A percentile compares a stretch with the other conserved stretches of the same genome.
phyloP scores from a whole-genome alignment of 2,888 invertebrate genomes.

The Drosophila nr. perissopoda region DNA sequence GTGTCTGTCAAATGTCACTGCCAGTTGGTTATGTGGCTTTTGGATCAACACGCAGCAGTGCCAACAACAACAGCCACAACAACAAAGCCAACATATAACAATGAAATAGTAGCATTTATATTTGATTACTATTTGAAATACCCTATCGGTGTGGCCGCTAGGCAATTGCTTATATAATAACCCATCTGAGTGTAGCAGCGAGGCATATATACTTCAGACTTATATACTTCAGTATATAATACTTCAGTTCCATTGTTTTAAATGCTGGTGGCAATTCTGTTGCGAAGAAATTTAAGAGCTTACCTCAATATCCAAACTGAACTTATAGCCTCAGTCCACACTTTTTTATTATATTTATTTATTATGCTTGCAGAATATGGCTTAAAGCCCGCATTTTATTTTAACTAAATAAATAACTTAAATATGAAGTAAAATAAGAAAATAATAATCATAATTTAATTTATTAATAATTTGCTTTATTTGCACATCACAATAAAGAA shows the following conservation, averaged over 20 bases:
- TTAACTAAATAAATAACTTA: neutral
- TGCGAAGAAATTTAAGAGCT: no score
- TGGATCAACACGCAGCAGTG: slow-evolving; percentile 56
- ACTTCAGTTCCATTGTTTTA: neutral
- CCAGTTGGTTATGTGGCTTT: slow-evolving; percentile 77
- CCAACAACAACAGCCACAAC: slow-evolving; percentile 38
- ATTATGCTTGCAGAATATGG: neutral
- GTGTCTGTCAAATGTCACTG: slow-evolving; percentile 76
- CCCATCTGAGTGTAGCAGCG: neutral
- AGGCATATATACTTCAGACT: no score
- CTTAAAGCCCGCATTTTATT: neutral
- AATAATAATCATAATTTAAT: neutral
- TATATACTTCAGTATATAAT: neutral
- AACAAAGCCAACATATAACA: slow-evolving; percentile 67
- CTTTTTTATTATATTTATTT: neutral
- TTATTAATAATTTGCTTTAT: neutral
- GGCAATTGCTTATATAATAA: neutral
- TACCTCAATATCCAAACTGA: neutral
- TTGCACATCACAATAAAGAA: neutral
- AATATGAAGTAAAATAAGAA: neutral
- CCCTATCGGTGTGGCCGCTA: slow-evolving; percentile 27
- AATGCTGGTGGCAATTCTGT: neutral
- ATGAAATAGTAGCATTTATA: slow-evolving; percentile 69
- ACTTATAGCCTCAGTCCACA: neutral
- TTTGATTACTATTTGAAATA: slow-evolving; percentile 63